Base-by-base conservation (phyloP, 1,140 invertebrate genomes). In the Drosophila funebris region DNA sequence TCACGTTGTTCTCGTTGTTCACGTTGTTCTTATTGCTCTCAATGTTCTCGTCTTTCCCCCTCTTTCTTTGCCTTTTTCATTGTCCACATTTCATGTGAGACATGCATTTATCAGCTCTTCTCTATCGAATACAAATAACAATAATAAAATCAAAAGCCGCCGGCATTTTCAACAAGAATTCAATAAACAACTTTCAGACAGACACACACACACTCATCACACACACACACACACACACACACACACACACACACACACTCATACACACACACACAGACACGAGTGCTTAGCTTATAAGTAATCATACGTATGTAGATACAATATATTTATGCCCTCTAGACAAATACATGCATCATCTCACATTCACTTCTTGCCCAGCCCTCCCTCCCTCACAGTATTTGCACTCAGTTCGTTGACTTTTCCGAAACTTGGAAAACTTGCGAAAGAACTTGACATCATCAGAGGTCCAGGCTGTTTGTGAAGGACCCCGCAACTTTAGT, bases 101-200 rank as follows among this genome's bases (percentile, higher is more conserved):
- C 43, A n/a, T 44, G 46, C 37, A 66, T 58, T 58, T 31, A 37
- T 66, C 52, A 37, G 50, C 39, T 46, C 14, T 68, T 61, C 24
- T 61, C 27, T 20, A 20, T n/a, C n/a, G 36, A 22, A 50, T 11
- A 50, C 16, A 67, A 48, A 37, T 20, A 29, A 58, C 8, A 39
- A 37, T 48, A 29, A 66, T n/a, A 48, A 58, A 48, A 46, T 44
- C 39, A 63, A 70, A 54, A 46, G 50, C 37, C 39, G 22, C 0
- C n/a, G 39, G 58, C 48, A 27, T 29, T 27, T 43, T 69, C 46
- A 48, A 60, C 43, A 62, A 18, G 36, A 69, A 62, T 69, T 69
- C 66, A 63, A 70, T 70, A 70, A 63, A 70, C 67, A 70, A 63
- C 11, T 27, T 36, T 11, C 48, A 37, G 56, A 33, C 50, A n/a